phyloP scores from a whole-genome alignment of 2,888 invertebrate genomes.

The Crossocerus cetratus region DNA sequence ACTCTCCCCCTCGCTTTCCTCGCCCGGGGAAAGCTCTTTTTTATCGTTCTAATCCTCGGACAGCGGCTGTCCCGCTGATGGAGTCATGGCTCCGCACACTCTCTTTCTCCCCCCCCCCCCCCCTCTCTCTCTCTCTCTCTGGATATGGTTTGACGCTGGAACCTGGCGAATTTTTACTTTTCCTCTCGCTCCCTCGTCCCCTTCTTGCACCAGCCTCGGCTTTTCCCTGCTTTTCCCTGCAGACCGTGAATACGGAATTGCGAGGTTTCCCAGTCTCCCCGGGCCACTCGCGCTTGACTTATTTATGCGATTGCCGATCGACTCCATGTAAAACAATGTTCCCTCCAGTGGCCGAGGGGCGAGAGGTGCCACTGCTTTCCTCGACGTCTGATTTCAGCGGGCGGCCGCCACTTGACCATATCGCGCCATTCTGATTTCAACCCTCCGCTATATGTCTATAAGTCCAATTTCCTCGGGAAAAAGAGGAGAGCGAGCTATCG shows the following conservation, averaged over 20 bases:
- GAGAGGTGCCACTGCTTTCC: constrained; percentile 9
- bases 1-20: constrained; percentile 20
- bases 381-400: constrained; percentile 2
- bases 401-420: constrained; percentile 11
- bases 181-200: not conserved
- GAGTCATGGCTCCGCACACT: not conserved
- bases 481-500: too few species aligned
- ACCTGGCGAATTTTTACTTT: constrained; percentile 15
- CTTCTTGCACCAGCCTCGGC: not conserved
- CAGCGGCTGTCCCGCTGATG: constrained; percentile 25
- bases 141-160: constrained; percentile 59
- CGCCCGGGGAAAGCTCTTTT: constrained; percentile 19
- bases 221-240: constrained; percentile 62
- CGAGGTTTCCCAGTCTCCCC: constrained; percentile 37
- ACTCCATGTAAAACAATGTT: constrained; percentile 69
- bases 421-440: not conserved
- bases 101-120: constrained; percentile 28
- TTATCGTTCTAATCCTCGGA: constrained; percentile 60
- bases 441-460: not conserved
- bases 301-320: constrained; percentile 71
- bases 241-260: constrained; percentile 73
- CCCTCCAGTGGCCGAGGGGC: constrained; percentile 30
- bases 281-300: constrained; percentile 66
- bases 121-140: too few species aligned
- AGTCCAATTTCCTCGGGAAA: too few species aligned